These are phyloP conservation scores for Herpailurus yagouaroundi DNA, from an alignment of 2,113 vertebrate species.

Conservation along the genomic window DNA sequence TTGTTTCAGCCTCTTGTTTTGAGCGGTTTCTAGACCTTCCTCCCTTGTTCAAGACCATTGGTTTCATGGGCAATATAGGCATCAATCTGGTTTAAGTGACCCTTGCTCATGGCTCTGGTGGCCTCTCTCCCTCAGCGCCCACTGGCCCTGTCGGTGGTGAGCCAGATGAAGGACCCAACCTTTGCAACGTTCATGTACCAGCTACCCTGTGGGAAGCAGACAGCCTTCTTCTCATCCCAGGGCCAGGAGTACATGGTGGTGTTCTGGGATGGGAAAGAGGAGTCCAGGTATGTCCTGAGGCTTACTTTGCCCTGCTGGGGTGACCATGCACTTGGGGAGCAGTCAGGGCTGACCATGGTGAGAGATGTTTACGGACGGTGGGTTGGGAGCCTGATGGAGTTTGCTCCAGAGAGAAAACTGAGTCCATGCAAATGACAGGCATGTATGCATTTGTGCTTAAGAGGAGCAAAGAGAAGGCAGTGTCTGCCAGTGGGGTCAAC, in stretches of 20 bases:
- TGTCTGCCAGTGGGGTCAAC: neutral
- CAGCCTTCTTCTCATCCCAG: slow-evolving; percentile 92
- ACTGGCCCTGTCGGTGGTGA: slow-evolving; percentile 89
- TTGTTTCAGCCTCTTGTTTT: neutral
- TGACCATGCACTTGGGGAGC: accelerated
- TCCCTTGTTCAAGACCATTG: neutral
- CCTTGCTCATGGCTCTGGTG: neutral
- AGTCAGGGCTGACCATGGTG: accelerated
- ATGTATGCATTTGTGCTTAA: neutral
- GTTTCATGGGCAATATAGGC: neutral
- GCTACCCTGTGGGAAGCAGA: slow-evolving; percentile 90
- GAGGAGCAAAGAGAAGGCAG: neutral
- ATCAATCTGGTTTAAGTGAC: neutral
- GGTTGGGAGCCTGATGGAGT: neutral
- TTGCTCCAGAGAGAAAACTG: neutral
- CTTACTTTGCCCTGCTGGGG: neutral
- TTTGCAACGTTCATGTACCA: slow-evolving; percentile 94
- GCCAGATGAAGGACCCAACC: slow-evolving; percentile 95
- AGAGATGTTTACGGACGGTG: accelerated
- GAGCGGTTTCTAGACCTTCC: neutral
- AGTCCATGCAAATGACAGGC: accelerated
- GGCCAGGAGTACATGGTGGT: slow-evolving; percentile 92
- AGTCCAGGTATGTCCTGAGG: slow-evolving; percentile 85
- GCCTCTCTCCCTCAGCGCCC: slow-evolving; percentile 89
- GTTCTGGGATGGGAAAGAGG: slow-evolving; percentile 94